These are phyloP conservation scores for Ornithoptera alexandrae DNA, from an alignment of 2,888 invertebrate genomes.

Conservation along the genomic window DNA sequence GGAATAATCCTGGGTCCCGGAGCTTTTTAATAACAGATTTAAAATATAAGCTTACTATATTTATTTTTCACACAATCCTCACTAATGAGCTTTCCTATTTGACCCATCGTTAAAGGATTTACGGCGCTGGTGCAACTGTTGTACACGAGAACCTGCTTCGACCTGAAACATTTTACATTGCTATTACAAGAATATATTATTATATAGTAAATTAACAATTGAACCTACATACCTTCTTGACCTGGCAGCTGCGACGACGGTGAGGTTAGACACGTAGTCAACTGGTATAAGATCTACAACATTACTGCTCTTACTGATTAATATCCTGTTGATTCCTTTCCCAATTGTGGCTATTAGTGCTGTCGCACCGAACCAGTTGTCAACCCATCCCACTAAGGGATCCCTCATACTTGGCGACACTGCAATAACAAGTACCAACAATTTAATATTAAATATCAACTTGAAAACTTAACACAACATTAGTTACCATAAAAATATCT, in stretches of 20 bases:
- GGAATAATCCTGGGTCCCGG: no score
- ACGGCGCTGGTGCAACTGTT: conserved; percentile 46
- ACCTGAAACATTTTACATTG: conserved; percentile 33
- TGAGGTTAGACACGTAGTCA: conserved; percentile 88
- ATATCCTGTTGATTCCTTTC: conserved; percentile 84
- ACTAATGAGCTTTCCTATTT: conserved; percentile 29
- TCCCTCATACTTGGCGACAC: conserved; percentile 58
- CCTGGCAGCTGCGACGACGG: conserved; percentile 84
- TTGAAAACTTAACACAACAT: no score
- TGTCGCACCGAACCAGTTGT: conserved; percentile 93
- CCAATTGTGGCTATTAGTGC: conserved; percentile 83
- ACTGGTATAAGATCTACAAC: conserved; percentile 89
- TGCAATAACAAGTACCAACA: conserved; percentile 14
- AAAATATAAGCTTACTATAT: conserved; percentile 39
- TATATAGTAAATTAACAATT: no score
- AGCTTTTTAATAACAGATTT: no score
- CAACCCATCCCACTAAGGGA: conserved; percentile 92
- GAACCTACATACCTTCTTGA: conserved; percentile 36
- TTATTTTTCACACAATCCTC: conserved; percentile 39
- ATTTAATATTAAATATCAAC: no score
- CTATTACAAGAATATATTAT: no score
- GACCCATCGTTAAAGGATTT: conserved; percentile 43
- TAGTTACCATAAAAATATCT: no score
- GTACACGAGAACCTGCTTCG: conserved; percentile 43
- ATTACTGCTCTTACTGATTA: conserved; percentile 85